These are phyloP conservation scores for Deilephila porcellus DNA, from an alignment of 2,888 invertebrate genomes.

Conservation along the genomic window DNA sequence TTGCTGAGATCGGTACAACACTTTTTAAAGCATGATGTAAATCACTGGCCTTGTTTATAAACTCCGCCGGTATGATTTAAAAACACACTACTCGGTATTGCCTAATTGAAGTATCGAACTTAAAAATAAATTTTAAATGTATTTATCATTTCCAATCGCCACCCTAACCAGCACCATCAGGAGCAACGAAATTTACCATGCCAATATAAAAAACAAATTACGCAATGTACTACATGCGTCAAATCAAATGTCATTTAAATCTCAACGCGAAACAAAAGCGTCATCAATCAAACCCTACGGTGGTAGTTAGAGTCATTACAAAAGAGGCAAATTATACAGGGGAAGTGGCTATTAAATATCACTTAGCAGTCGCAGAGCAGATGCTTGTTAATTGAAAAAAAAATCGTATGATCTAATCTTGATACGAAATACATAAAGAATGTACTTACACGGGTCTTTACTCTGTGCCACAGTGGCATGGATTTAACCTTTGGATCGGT, in stretches of 20 bases:
- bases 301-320: slow-evolving; percentile 14
- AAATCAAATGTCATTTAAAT: background rate
- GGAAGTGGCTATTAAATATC: slow-evolving; percentile 68
- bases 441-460: slow-evolving; percentile 13
- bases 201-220: background rate
- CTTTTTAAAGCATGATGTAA: too few relatives aligned
- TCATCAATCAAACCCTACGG: slow-evolving; percentile 41
- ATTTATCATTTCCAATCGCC: too few relatives aligned
- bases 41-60: too few relatives aligned
- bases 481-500: background rate
- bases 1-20: too few relatives aligned
- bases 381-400: slow-evolving; percentile 51
- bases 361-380: slow-evolving; percentile 55
- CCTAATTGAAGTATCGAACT: too few relatives aligned
- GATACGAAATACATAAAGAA: background rate
- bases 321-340: slow-evolving; percentile 44
- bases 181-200: background rate
- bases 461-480: background rate
- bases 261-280: slow-evolving; percentile 36
- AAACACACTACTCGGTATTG: too few relatives aligned
- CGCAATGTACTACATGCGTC: background rate
- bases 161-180: background rate
- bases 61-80: too few relatives aligned
- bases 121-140: too few relatives aligned
- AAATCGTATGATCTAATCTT: slow-evolving; percentile 46